A percentile compares a stretch with the other conserved stretches of the same genome.
These are phyloP conservation scores for Melieria picta DNA, from an alignment of 2,888 invertebrate species.

Conservation along the genomic window DNA sequence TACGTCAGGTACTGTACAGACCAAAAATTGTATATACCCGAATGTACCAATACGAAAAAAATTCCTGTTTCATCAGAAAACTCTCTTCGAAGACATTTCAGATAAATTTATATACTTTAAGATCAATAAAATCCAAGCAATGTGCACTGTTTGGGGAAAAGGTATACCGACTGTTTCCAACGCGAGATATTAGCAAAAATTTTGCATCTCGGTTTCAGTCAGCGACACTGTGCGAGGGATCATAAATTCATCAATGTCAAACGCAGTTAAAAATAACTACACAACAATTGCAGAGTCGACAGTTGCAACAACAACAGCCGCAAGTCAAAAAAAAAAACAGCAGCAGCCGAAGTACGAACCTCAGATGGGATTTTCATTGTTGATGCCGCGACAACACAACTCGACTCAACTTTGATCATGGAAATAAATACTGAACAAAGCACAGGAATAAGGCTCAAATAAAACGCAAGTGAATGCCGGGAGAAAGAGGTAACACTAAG, in stretches of 20 bases:
- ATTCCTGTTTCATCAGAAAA: neutral
- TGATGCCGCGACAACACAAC: no score
- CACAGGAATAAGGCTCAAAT: no score
- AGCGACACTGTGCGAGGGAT: neutral
- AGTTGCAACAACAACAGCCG: neutral
- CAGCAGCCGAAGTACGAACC: neutral
- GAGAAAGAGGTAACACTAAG: no score
- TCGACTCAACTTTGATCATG: no score
- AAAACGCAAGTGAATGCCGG: no score
- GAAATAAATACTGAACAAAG: no score
- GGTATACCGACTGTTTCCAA: neutral
- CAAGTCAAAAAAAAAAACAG: neutral
- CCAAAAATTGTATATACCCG: no score
- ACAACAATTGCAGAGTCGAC: slow-evolving; percentile 8
- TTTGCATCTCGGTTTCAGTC: no score
- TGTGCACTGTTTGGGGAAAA: neutral
- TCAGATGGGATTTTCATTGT: no score
- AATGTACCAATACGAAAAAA: neutral
- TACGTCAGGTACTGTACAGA: no score
- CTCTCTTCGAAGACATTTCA: neutral
- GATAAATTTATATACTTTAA: neutral
- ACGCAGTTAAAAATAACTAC: slow-evolving; percentile 8
- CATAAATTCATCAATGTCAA: slow-evolving; percentile 28
- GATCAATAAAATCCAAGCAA: neutral
- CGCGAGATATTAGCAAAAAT: no score